Base-by-base conservation (phyloP, 2,888 invertebrate species). In the Coelinius sp. region DNA sequence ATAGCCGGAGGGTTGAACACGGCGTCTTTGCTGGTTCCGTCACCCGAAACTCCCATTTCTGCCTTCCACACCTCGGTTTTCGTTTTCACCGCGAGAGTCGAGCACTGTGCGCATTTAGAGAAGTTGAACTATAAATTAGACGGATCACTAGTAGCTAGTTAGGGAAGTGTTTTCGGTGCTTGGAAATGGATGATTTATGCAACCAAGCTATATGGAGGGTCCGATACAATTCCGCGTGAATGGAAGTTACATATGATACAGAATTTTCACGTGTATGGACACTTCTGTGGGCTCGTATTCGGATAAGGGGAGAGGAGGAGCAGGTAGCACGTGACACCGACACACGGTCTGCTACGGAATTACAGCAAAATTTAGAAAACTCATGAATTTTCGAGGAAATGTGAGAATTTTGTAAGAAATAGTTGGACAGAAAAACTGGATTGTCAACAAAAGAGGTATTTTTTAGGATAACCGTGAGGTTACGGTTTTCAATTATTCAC, bases 121-220 rank as follows among this genome's bases (percentile, higher is more conserved):
- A 87, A 87, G 85, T 87, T 86, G 82, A 87, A 86, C 85, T 86
- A 87, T 87, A 87, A 87, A 87, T 87, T 86, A 85, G 84, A 84
- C 84, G 85, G 85, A 86, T 87, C 85, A 85, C 84, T 83, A 82
- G 84, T 85, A 84, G 83, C 83, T 86, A 84, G 81, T 84, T 83
- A 82, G 81, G 84, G 84, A 84, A 85, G 85, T 82, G 84, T 83
- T 85, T 84, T 84, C 84, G 79, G 79, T 79, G 82, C 74, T 81
- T 83, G 84, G 85, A 86, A 86, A 84, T 85, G 83, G 81, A 85
- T 86, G 85, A 86, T 86, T 86, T 83, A 84, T 82, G 80, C 81
- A 81, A 82, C 81, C n/a, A n/a, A n/a, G n/a, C n/a, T n/a, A n/a
- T n/a, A n/a, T n/a, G n/a, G n/a, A n/a, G n/a, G 22, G 22, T 49